Evolutionary conservation across 2,797 vertebrate genomes (phyloP), one percentile per base, ranked within the genome.

Genomic region (Brachyrhaphis roseni): DNA sequence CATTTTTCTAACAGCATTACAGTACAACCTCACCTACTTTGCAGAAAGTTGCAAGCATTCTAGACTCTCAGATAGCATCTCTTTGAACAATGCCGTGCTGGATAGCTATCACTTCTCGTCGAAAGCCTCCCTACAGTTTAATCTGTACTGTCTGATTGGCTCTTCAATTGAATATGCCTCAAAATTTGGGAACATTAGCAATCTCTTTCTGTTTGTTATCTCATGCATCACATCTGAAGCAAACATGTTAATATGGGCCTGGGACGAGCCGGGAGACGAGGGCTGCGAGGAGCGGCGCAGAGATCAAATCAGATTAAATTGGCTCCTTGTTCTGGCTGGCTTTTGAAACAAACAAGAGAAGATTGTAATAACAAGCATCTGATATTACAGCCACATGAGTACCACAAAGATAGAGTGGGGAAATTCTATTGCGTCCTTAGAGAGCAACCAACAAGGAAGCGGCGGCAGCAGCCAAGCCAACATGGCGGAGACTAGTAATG

Each of bases 91-190:
- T 75, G 83, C 81, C 18, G 36, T 80, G 78, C 72, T 88, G 75
- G 88, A 89, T 90, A 80, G 90, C 90, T 72, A 83, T 79, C 78
- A 7, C 11, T 62, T 26, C 86, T 78, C 77, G 6, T 45, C 64
- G 68, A 74, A 78, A 84, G 18, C 73, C 55, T 79, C 62, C 78
- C 73, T 28, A 41, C 76, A 77, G 79, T 82, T 90, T 82, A 73
- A 86, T 87, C 86, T 81, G 12, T 23, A 39, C 83, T 80, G 73
- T 86, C 74, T 85, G 85, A 88, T 92, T 93, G 84, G 47, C 74
- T 70, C 45, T n/a, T 73, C 76, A 84, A 89, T 91, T 89, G 83
- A 91, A 90, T 82, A 79, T 81, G 81, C 82, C 39, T 86, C 78
- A 64, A 75, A 82, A 89, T 89, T 85, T 75, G 80, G 70, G 39